Base-by-base conservation (phyloP, 2,888 invertebrate genomes). In the Eupithecia exiguata region DNA sequence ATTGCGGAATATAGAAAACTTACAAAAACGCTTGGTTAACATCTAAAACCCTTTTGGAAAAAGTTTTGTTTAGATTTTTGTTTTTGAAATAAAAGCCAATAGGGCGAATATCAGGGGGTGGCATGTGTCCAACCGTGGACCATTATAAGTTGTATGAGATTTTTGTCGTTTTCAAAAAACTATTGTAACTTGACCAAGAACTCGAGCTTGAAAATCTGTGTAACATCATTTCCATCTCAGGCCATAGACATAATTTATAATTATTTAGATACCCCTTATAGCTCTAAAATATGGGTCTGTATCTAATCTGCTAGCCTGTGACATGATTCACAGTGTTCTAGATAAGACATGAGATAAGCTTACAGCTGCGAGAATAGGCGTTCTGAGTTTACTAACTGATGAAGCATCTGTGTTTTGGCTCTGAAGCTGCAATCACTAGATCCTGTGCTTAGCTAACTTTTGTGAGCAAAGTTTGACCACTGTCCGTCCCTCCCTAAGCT, bases 391-490 rank as follows among this genome's bases (percentile, higher is more conserved):
- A 35, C 35, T 62, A 18, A 70, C 70, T 68, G 25, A 25, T 53
- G 49, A 21, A 63, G 71, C 40, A 35, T 73, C 66, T 66, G 66
- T 46, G 67, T 35, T 18, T 62, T 35, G 49, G 21, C 49, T 10
- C 63, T 62, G 46, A 58, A 70, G 71, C 70, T 73, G 36, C 49
- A 43, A 36, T 72, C 73, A 61, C 69, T 61, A 71, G 68, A 75
- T 72, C 72, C 70, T 12, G 68, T 70, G 62, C 71, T 70, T 73
- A 74, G 30, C 75, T 40, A 77, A 77, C 72, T 78, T 71, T n/a
- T 25, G 58, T 16, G 66, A 25, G 46, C n/a, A 62, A 74, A 78
- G 78, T 75, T 77, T 73, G 74, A 74, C 77, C 77, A 72, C 70
- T 70, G 68, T 63, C 74, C 73, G 16, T 69, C 21, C 53, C 68